phyloP scores from a whole-genome alignment of 2,113 vertebrate genomes.

The Polypterus bichir region DNA sequence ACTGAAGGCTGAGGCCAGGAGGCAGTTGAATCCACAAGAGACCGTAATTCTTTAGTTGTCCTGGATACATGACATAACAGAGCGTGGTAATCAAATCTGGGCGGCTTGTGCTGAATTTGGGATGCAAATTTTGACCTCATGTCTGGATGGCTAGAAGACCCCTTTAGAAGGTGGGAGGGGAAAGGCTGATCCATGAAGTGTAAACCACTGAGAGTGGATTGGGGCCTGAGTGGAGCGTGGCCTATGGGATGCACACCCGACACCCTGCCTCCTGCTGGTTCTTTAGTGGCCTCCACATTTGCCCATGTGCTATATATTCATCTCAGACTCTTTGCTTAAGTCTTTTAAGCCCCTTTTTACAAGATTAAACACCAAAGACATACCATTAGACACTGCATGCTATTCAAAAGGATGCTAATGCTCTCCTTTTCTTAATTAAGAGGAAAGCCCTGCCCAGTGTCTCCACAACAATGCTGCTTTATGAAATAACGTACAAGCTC shows the following conservation, averaged over 20 bases:
- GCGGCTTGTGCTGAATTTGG: constrained; percentile 33
- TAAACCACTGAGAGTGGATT: constrained; percentile 1
- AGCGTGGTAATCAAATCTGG: constrained; percentile 56
- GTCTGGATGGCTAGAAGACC: constrained; percentile 12
- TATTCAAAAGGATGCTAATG: constrained; percentile 35
- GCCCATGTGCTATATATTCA: not conserved
- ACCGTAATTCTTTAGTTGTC: constrained; percentile 57
- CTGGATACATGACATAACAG: constrained; percentile 55
- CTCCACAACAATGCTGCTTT: constrained; percentile 38
- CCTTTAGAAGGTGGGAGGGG: too few species aligned
- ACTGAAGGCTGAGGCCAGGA: constrained; percentile 37
- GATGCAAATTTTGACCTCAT: constrained; percentile 41
- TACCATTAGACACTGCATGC: constrained; percentile 22
- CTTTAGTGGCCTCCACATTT: not conserved
- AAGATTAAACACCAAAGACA: constrained; percentile 25
- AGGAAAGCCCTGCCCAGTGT: constrained; percentile 32
- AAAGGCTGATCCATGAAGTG: too few species aligned
- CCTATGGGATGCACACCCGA: constrained; percentile 11
- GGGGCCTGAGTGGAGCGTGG: constrained; percentile 4
- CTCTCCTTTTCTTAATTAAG: constrained; percentile 38
- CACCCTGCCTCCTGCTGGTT: constrained; percentile 8
- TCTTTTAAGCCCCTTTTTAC: constrained; percentile 13
- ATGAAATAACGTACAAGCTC: constrained; percentile 33
- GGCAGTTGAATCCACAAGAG: constrained; percentile 48
- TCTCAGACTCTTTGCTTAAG: not conserved